These are phyloP conservation scores for Aptenodytes patagonicus DNA, from an alignment of 2,113 vertebrate genomes.

Conservation along the genomic window DNA sequence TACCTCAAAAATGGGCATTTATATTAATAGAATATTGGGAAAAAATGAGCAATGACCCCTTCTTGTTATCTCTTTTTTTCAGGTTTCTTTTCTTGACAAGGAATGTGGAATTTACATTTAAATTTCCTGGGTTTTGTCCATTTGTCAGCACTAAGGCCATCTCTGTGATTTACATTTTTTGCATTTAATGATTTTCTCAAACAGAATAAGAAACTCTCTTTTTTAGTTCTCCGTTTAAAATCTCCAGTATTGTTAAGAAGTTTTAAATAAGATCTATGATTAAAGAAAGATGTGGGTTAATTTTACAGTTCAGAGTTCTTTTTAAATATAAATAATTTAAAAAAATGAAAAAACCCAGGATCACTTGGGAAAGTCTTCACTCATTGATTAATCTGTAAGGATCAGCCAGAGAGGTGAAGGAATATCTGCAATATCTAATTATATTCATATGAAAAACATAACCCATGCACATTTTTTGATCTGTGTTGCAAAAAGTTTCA, in stretches of 20 bases:
- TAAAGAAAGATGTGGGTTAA: constrained; percentile 41
- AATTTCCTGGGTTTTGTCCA: not conserved
- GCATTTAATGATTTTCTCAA: constrained; percentile 25
- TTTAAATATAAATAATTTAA: not conserved
- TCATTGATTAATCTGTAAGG: not conserved
- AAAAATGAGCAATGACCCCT: not conserved
- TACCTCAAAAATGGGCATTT: not conserved
- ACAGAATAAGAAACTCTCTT: not conserved
- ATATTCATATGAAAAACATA: not conserved
- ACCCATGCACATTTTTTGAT: not conserved
- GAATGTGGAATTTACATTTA: not conserved
- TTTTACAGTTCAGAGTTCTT: constrained; percentile 42
- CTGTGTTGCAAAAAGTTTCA: not conserved
- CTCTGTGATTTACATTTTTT: not conserved
- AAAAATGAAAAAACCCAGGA: not conserved
- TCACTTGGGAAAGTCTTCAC: not conserved
- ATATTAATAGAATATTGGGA: not conserved
- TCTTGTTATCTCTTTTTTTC: not conserved
- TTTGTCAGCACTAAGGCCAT: not conserved
- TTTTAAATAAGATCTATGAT: constrained; percentile 43
- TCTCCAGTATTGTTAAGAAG: not conserved
- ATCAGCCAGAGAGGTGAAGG: not conserved
- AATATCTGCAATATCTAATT: not conserved
- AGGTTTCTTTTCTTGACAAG: not conserved
- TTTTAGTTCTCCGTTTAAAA: constrained; percentile 25